Conservation (phyloP, 2,797 vertebrate genomes). For the Aselliscus stoliczkanus region DNA sequence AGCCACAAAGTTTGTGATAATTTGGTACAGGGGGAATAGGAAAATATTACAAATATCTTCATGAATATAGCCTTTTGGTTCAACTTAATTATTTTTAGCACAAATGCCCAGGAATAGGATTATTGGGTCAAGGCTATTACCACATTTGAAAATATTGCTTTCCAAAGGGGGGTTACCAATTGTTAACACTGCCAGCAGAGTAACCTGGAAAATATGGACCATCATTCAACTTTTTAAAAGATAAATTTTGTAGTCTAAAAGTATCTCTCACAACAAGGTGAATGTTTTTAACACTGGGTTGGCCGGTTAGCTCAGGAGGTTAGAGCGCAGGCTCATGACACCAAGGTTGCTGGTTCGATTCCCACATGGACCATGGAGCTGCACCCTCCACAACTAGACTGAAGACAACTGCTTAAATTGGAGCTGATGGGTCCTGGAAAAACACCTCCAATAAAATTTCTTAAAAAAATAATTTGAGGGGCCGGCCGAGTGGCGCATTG, state of each 20-base stretch:
- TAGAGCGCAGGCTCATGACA: no score
- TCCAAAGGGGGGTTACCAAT: background rate
- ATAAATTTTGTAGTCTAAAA: background rate
- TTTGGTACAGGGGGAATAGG: background rate
- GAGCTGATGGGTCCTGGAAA: no score
- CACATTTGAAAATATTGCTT: background rate
- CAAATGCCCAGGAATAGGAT: background rate
- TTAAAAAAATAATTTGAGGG: no score
- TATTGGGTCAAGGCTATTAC: background rate
- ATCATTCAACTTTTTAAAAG: background rate
- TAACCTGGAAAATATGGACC: background rate
- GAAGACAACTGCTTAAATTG: no score
- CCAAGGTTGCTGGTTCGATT: no score
- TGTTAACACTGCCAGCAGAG: background rate
- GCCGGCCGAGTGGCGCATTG: no score
- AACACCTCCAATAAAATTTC: no score
- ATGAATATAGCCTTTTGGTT: background rate
- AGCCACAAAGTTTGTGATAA: background rate
- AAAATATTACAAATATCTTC: background rate
- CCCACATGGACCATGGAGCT: no score
- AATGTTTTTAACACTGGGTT: background rate
- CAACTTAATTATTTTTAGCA: constrained; percentile 28
- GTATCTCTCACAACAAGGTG: background rate
- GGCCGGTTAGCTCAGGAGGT: no score
- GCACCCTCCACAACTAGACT: no score